Evolutionary conservation across 2,797 vertebrate genomes (phyloP).

Genomic region (Balearica regulorum): DNA sequence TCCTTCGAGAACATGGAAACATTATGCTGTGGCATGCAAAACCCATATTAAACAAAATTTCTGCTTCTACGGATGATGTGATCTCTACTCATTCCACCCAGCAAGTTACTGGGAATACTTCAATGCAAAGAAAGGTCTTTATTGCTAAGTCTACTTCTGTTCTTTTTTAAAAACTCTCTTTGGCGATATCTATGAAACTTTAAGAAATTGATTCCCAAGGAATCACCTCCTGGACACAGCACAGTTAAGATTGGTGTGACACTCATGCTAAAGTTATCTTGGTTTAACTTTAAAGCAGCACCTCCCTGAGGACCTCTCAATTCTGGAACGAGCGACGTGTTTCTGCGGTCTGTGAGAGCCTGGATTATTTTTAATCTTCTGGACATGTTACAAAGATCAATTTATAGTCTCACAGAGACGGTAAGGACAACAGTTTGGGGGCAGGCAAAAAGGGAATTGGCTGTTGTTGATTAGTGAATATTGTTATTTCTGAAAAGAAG

Average conservation of each 20-base stretch:
- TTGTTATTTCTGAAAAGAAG: not conserved
- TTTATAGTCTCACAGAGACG: conserved; percentile 15
- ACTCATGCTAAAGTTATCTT: not conserved
- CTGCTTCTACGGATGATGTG: not conserved
- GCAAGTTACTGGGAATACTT: not conserved
- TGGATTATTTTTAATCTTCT: conserved; percentile 38
- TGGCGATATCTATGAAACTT: not conserved
- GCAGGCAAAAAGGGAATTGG: not conserved
- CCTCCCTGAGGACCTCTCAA: not conserved
- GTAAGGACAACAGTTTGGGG: not conserved
- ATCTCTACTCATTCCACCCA: not conserved
- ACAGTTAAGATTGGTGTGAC: not conserved
- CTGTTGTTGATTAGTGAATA: not conserved
- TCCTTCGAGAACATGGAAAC: not conserved
- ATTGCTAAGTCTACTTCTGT: not conserved
- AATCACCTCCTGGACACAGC: not conserved
- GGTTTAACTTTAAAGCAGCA: conserved; percentile 19
- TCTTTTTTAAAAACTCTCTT: not conserved
- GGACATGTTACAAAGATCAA: not conserved
- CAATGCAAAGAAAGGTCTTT: not conserved
- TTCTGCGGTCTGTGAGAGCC: not conserved
- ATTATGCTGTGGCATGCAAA: not conserved
- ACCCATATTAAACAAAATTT: not conserved
- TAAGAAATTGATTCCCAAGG: not conserved
- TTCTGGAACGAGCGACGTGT: not conserved